Conservation (phyloP, 2,888 invertebrate genomes). For the Lacanobia oleracea region DNA sequence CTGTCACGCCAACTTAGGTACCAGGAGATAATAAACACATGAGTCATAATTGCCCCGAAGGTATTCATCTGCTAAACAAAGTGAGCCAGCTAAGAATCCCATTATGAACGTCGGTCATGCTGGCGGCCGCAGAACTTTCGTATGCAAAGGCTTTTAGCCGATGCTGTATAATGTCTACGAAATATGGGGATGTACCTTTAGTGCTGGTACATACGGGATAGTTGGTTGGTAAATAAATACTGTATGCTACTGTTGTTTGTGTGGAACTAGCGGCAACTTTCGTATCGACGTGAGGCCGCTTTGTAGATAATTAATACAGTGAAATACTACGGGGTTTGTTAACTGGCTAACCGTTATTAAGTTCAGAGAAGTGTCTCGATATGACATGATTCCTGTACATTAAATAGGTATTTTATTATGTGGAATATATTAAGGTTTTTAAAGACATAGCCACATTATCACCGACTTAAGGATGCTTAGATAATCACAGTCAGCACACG, state of each 20-base stretch:
- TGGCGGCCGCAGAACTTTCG: constrained; percentile 70
- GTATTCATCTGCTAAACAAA: constrained; percentile 65
- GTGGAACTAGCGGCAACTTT: neutral
- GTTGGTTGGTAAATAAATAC: constrained; percentile 23
- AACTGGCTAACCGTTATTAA: too few relatives aligned
- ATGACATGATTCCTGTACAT: too few relatives aligned
- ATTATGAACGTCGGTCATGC: constrained; percentile 62
- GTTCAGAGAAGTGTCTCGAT: neutral
- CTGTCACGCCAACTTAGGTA: constrained; percentile 54
- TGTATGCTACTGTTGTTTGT: neutral
- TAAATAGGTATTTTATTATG: neutral
- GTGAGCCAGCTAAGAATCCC: constrained; percentile 66
- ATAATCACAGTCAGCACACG: neutral
- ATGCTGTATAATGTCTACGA: constrained; percentile 74
- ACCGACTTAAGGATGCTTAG: neutral
- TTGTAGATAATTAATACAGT: neutral
- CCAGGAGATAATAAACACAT: constrained; percentile 63
- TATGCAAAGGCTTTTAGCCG: constrained; percentile 77
- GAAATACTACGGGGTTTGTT: neutral
- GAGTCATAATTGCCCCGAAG: constrained; percentile 63
- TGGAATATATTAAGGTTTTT: neutral
- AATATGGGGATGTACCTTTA: constrained; percentile 70
- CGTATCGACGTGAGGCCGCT: neutral
- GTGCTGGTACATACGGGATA: constrained; percentile 57
- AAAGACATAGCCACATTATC: neutral